Evolutionary conservation across 2,797 vertebrate genomes (phyloP), one percentile per base, ranked within the genome.

Genomic region (Etheostoma perlongum): DNA sequence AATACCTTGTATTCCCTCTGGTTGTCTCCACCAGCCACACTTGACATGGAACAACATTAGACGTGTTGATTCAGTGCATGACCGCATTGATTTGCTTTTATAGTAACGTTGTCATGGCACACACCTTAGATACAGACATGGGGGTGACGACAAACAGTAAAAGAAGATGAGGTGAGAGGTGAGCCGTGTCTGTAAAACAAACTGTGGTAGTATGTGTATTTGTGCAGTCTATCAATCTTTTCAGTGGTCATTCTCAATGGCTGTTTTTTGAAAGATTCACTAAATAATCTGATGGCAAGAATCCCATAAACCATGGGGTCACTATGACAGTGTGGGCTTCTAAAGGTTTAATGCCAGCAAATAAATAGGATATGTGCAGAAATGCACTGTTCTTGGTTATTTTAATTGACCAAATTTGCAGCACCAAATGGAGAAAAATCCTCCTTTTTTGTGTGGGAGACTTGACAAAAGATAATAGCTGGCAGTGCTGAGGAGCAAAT

Each of bases 21-120:
- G 81, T 67, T 59, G 15, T 61, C 74, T 72, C 58, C 5, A 23
- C 62, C 74, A 77, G 42, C 48, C 58, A 62, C 27, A 70, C 54
- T 66, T 77, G 74, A 72, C 77, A 59, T 16, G n/a, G 53, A 75
- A 68, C 74, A 70, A 58, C 75, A 63, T 63, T 23, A 74, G 74
- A 81, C 51, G 83, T 84, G 87, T 82, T 76, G 77, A 82, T 88
- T 85, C 72, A 74, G 80, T 62, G 65, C 78, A 55, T 16, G 78
- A 15, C 63, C 15, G 55, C 63, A 74, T 23, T 79, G 68, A 83
- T 86, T 84, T 85, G 57, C 71, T 76, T 85, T 76, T 69, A 78
- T 54, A 82, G 65, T 81, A 72, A 48, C 13, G 44, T 69, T 74
- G 40, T 76, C 48, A 55, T n/a, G 48, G 55, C 63, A 53, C 62